phyloP scores from a whole-genome alignment of 1,140 invertebrate genomes.

The Drosophila pachea region DNA sequence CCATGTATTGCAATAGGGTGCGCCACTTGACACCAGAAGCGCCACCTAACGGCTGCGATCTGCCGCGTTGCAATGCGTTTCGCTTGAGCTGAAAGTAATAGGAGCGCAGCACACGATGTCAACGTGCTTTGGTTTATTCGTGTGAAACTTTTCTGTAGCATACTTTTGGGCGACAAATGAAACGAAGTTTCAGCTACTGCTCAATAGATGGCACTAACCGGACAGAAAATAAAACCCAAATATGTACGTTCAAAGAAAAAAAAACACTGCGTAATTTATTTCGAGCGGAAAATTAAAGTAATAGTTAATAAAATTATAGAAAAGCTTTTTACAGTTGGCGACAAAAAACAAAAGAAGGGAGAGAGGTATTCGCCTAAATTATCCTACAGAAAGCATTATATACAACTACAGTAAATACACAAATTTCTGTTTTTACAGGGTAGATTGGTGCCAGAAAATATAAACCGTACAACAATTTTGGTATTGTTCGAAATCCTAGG shows the following conservation, averaged over 20 bases:
- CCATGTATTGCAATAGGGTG: neutral
- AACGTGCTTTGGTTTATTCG: no score
- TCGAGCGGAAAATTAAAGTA: constrained; percentile 17
- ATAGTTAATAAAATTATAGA: constrained; percentile 41
- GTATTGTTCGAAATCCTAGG: no score
- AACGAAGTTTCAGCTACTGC: neutral
- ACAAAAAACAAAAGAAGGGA: no score
- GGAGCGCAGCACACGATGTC: no score
- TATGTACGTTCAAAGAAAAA: constrained; percentile 5
- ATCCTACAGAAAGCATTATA: constrained; percentile 27
- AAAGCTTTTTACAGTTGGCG: constrained; percentile 32
- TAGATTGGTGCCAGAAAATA: no score
- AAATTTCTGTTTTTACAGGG: no score
- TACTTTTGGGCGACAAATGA: neutral
- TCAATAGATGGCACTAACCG: neutral
- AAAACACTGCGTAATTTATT: constrained; percentile 8
- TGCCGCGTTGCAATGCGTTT: no score
- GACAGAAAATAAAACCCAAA: no score
- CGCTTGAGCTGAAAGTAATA: no score
- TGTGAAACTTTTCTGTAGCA: no score
- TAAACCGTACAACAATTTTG: no score
- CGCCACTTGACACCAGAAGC: neutral
- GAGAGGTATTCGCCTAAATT: neutral
- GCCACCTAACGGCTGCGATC: no score
- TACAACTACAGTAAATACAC: constrained; percentile 27